Evolutionary conservation across 2,797 vertebrate species (phyloP).

Genomic region (Centroberyx gerrardi): DNA sequence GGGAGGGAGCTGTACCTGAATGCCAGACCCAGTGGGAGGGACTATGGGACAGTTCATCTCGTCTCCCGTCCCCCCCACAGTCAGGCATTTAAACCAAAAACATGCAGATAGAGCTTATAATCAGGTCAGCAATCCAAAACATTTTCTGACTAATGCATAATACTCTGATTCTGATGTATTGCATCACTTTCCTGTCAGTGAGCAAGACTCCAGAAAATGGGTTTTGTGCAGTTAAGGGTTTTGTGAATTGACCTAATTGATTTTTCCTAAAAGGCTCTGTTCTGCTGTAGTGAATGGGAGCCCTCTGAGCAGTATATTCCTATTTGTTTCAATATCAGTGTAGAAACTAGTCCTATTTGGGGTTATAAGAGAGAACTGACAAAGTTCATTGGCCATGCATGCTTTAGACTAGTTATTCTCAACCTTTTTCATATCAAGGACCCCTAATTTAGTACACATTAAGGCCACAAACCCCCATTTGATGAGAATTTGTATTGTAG

Average conservation of each 20-base stretch:
- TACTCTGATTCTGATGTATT: slow-evolving; percentile 32
- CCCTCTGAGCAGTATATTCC: neutral
- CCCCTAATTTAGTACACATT: too few relatives aligned
- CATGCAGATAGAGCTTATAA: slow-evolving; percentile 38
- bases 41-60: slow-evolving; percentile 82
- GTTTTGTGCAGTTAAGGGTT: slow-evolving; percentile 6
- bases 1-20: slow-evolving; percentile 82
- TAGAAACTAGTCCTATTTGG: neutral
- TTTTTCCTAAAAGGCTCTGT: neutral
- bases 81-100: slow-evolving; percentile 63
- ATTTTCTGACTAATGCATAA: slow-evolving; percentile 19
- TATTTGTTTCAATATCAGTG: neutral
- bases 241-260: neutral
- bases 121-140: slow-evolving; percentile 29
- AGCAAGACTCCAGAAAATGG: neutral
- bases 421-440: too few relatives aligned
- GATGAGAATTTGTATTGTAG: too few relatives aligned
- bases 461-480: too few relatives aligned
- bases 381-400: slow-evolving; percentile 2
- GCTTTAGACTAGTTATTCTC: neutral
- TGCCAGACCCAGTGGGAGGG: slow-evolving; percentile 86
- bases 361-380: neutral
- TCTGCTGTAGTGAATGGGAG: neutral
- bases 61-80: slow-evolving; percentile 77
- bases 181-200: neutral